These are phyloP conservation scores for Tinea trinotella DNA, from an alignment of 2,888 invertebrate species.

Conservation along the genomic window DNA sequence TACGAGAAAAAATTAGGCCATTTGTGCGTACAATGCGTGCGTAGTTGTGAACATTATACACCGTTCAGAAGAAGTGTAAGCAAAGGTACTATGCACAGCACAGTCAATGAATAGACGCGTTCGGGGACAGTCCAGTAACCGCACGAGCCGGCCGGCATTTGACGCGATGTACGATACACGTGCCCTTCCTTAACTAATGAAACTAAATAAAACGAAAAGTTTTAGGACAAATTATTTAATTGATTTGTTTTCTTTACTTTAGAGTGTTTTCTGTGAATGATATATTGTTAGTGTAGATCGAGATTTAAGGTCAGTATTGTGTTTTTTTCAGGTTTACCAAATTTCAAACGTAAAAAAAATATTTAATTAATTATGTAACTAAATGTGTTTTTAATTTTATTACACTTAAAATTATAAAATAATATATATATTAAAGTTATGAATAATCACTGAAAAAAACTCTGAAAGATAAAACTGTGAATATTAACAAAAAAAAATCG, in stretches of 20 bases:
- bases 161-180: conserved; percentile 1
- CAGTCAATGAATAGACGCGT: conserved; percentile 15
- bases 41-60: conserved; percentile 2
- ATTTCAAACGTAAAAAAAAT: too few relatives aligned
- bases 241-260: neutral
- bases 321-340: neutral
- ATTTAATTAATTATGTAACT: too few relatives aligned
- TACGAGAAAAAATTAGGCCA: conserved; percentile 4
- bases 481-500: neutral
- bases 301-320: conserved; percentile 10
- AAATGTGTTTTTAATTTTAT: too few relatives aligned
- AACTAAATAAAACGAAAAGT: neutral
- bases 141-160: neutral
- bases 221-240: too few relatives aligned
- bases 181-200: neutral
- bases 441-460: too few relatives aligned
- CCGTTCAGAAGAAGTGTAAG: conserved; percentile 14
- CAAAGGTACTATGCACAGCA: neutral
- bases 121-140: conserved; percentile 2
- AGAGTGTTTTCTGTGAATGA: conserved; percentile 4
- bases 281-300: conserved; percentile 1
- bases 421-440: too few relatives aligned
- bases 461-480: neutral
- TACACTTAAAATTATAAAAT: too few relatives aligned
- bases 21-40: conserved; percentile 1